Conservation (phyloP, 2,113 vertebrate genomes). For the Calidris pygmaea region DNA sequence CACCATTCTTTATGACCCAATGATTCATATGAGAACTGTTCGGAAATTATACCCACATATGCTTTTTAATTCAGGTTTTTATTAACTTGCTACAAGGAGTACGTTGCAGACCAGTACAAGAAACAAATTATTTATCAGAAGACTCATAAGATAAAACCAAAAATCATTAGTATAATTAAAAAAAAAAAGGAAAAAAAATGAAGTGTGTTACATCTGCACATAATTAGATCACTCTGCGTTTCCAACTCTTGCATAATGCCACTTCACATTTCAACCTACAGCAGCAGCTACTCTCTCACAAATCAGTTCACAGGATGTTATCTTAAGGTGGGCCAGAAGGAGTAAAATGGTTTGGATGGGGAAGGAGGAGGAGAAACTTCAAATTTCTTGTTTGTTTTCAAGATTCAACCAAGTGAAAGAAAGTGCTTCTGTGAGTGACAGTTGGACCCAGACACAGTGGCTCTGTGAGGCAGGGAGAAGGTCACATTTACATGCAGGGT, state of each 20-base stretch:
- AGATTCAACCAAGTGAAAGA: conserved; percentile 30
- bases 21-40: neutral
- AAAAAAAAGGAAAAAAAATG: too few relatives aligned
- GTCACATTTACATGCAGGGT: conserved; percentile 66
- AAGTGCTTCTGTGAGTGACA: conserved; percentile 56
- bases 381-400: conserved; percentile 36
- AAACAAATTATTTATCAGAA: neutral
- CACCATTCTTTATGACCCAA: neutral
- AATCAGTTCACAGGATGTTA: neutral
- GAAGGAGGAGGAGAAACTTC: neutral
- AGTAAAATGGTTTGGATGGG: neutral
- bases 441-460: conserved; percentile 17
- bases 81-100: neutral
- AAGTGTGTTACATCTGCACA: neutral
- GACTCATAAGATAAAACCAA: neutral
- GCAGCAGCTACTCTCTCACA: neutral
- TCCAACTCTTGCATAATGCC: neutral
- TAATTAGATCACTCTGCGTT: neutral
- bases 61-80: conserved; percentile 9
- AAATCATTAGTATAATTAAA: neutral
- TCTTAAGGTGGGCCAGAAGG: neutral
- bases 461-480: conserved; percentile 62
- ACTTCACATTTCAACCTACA: neutral
- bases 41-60: neutral
- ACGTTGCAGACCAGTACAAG: neutral